These are phyloP conservation scores for Myotis davidii DNA, from an alignment of 2,113 vertebrate genomes.

Conservation along the genomic window DNA sequence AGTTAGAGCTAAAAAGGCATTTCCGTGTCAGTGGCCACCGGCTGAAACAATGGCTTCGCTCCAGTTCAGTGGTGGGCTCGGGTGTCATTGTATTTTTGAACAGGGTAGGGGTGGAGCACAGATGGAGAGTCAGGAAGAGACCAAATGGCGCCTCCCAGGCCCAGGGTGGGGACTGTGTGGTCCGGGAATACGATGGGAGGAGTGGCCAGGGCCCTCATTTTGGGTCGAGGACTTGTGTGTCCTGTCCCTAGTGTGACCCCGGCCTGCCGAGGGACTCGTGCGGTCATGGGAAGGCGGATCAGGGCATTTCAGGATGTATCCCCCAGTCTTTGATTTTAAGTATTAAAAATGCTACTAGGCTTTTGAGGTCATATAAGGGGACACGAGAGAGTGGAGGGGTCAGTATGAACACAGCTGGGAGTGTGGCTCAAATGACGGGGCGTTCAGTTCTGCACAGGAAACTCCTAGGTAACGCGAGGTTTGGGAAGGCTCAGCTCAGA, in stretches of 20 bases:
- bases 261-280: neutral
- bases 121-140: neutral
- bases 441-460: neutral
- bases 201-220: neutral
- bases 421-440: neutral
- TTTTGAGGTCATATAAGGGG: neutral
- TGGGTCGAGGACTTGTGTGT: neutral
- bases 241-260: neutral
- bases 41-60: constrained; percentile 22
- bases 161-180: neutral
- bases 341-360: neutral
- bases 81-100: constrained; percentile 47
- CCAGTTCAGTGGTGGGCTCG: constrained; percentile 17
- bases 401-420: neutral
- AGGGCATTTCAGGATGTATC: neutral
- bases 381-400: neutral
- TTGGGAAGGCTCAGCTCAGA: neutral
- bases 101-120: constrained; percentile 18
- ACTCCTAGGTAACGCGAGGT: neutral
- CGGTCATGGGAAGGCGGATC: neutral
- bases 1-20: constrained; percentile 68
- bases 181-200: neutral
- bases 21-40: constrained; percentile 68
- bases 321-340: neutral
- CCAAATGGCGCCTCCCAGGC: neutral